Base-by-base conservation (phyloP, 2,113 vertebrate species). In the Cichladusa arquata region DNA sequence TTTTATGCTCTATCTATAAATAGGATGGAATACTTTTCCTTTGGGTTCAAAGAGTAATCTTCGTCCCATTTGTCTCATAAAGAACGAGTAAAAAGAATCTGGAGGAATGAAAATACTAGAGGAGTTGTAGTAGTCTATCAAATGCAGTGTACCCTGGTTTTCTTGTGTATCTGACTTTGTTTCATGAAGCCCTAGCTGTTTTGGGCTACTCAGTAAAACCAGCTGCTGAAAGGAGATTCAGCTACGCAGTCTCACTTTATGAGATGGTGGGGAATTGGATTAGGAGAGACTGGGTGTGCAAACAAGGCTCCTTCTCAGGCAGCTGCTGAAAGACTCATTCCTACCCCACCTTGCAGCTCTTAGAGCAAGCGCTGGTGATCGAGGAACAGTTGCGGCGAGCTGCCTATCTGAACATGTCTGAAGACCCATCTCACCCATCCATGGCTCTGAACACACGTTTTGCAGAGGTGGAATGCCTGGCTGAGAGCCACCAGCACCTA, bases 361-460 rank as follows among this genome's bases (percentile, higher is more conserved):
- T 99, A 88, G 99, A 99, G 97, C 99, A 99, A 95, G 99, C 99
- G 0, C 91, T 99, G 96, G 99, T 99, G 94, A 99, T 99, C 0
- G 99, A 99, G 97, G 99, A 99, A 82, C 99, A 99, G 98, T 70
- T 99, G 79, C 98, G 99, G 66, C 97, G 99, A 92, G 99, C 99
- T 3, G 99, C 99, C 9, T 99, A 99, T 66, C 97, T 99, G 81
- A 99, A 99, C 97, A 99, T 99, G 99, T 99, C 99, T 0, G 99
- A 99, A 94, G 99, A 99, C 94, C 99, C 99, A 1, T 98, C 99
- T 18, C 99, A 99, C 93, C 99, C 99, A 16, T 99, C 99, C 51
- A 99, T 99, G 99, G 99, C 99, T 62, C 98, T 99, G 62, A 99
- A 99, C 96, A 99, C 99, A 0, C 98, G 99, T 70, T 99, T 99